phyloP scores from a whole-genome alignment of 2,797 vertebrate genomes.

The Lutjanus campechanus region DNA sequence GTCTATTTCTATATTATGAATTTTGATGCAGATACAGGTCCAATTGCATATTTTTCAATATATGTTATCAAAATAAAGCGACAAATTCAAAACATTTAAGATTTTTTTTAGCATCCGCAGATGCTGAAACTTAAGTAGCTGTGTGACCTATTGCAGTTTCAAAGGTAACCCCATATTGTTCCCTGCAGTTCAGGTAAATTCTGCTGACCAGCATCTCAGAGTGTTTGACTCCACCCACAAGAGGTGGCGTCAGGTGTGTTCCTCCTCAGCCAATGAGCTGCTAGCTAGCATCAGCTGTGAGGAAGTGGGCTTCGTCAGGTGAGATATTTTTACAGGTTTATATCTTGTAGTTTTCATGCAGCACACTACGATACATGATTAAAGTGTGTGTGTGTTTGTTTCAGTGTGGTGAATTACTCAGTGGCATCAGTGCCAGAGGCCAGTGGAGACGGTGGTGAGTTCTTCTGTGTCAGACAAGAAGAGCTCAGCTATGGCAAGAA shows the following conservation, averaged over 20 bases:
- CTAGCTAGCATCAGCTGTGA: conserved; percentile 91
- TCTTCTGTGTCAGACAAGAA: conserved; percentile 89
- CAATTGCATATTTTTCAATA: background rate
- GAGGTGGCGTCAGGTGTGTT: conserved; percentile 91
- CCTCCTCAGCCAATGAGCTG: conserved; percentile 87
- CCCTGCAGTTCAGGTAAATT: conserved; percentile 90
- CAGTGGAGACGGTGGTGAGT: conserved; percentile 87
- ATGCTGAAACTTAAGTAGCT: background rate
- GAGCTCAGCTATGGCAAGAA: conserved; percentile 88
- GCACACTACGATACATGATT: background rate
- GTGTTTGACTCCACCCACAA: conserved; percentile 88
- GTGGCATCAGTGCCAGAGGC: conserved; percentile 80
- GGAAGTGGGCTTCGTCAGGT: conserved; percentile 95
- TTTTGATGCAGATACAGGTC: background rate
- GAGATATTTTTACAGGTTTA: conserved; percentile 17
- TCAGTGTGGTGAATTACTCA: conserved; percentile 88
- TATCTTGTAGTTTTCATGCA: background rate
- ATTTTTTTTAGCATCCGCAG: too few relatives aligned
- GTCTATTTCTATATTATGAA: too few relatives aligned
- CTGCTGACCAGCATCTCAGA: conserved; percentile 86
- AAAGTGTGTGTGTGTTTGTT: conserved; percentile 45
- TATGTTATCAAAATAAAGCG: background rate
- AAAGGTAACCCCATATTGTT: background rate
- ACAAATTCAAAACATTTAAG: background rate
- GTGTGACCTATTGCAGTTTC: background rate